Evolutionary conservation across 2,797 vertebrate genomes (phyloP).

Genomic region (Gadopsis bispinosus): DNA sequence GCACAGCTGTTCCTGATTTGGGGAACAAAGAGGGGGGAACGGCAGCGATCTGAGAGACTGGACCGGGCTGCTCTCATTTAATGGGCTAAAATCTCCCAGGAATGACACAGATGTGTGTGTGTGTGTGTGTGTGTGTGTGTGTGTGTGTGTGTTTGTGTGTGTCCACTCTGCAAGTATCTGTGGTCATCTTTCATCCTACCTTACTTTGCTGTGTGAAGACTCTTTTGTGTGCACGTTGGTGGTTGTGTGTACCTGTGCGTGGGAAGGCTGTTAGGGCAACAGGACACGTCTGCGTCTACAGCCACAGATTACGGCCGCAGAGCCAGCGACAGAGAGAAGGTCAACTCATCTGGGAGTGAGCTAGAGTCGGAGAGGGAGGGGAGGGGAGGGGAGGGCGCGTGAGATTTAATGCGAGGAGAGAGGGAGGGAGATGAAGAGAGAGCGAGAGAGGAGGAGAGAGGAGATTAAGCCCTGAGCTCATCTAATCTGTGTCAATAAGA

Average conservation of each 20-base stretch:
- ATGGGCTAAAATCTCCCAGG: slow-evolving; percentile 79
- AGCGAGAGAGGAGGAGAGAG: slow-evolving; percentile 32
- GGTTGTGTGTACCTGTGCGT: slow-evolving; percentile 36
- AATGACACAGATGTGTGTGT: slow-evolving; percentile 73
- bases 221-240: slow-evolving; percentile 37
- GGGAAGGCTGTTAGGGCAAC: slow-evolving; percentile 65
- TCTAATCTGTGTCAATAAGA: slow-evolving; percentile 71
- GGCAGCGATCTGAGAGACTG: slow-evolving; percentile 81
- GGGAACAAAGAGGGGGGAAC: slow-evolving; percentile 81
- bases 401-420: slow-evolving; percentile 67
- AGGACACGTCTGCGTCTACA: slow-evolving; percentile 70
- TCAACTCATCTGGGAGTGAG: slow-evolving; percentile 75
- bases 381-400: slow-evolving; percentile 56
- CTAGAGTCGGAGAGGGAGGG: slow-evolving; percentile 44
- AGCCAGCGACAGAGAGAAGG: slow-evolving; percentile 74
- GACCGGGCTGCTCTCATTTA: slow-evolving; percentile 76
- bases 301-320: slow-evolving; percentile 76
- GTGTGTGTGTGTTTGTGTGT: slow-evolving; percentile 31
- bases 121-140: slow-evolving; percentile 31
- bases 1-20: slow-evolving; percentile 86
- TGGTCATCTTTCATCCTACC: slow-evolving; percentile 65
- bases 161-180: slow-evolving; percentile 54
- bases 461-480: slow-evolving; percentile 72
- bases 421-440: slow-evolving; percentile 37
- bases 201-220: slow-evolving; percentile 44